Evolutionary conservation across 2,113 vertebrate species (phyloP), one percentile per base, ranked within the genome.

Genomic region (Aramus guarauna): DNA sequence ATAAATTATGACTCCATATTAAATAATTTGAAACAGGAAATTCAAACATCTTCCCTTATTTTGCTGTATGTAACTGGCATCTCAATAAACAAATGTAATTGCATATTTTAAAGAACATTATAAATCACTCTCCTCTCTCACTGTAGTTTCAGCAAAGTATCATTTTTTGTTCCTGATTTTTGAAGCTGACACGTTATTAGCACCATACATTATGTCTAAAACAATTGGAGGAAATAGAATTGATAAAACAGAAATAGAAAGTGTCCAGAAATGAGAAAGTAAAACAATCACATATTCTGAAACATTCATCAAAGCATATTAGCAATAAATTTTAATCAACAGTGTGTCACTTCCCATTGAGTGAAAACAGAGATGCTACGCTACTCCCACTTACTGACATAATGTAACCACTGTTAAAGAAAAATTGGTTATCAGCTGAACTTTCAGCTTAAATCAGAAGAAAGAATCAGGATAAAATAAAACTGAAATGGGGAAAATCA

Each of bases 271-370:
- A 83, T 93, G 64, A 89, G 85, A 90, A 92, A 94, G 41, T 37
- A 96, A 97, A 88, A 83, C 85, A 95, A 90, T 82, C 95, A 78
- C 69, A 93, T 27, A n/a, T 75, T 85, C 85, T 91, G 69, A 96
- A 97, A 73, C 82, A 94, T 92, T 97, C 74, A 88, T 97, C 88
- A 86, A 91, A 94, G 48, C 62, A 55, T 60, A 97, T 96, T 87
- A 96, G 82, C 90, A 93, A 96, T 95, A 95, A 82, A 96, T 97
- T 91, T 94, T 96, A 93, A 96, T 97, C 94, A 96, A 91, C 53
- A 50, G 15, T 8, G 11, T 96, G 95, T 96, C 95, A 91, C 79
- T 90, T 97, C 74, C 52, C 52, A 94, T 95, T 83, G 82, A 96
- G 82, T 29, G 47, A 86, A 94, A 95, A 87, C 56, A 81, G 30